These are phyloP conservation scores for Callionymus lyra DNA, from an alignment of 2,113 vertebrate species.

Conservation along the genomic window DNA sequence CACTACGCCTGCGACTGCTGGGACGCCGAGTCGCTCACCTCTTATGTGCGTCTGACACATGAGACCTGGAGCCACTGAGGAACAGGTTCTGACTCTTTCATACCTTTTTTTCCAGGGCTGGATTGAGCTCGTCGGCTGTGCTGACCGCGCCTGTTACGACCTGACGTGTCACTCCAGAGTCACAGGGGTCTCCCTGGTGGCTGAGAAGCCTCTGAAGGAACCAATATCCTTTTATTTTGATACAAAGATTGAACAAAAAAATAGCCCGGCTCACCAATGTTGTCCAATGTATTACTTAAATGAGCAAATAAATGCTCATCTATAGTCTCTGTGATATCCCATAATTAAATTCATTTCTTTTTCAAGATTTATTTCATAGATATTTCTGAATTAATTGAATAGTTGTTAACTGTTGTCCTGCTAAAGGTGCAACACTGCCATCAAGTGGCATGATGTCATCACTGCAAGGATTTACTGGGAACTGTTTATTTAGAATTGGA, in stretches of 20 bases:
- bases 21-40: constrained; percentile 90
- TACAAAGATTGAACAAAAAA: background rate
- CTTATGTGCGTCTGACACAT: constrained; percentile 68
- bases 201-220: constrained; percentile 87
- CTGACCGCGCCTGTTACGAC: constrained; percentile 88
- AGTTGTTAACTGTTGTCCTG: too few species aligned
- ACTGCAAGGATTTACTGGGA: too few species aligned
- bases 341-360: too few species aligned
- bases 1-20: constrained; percentile 95
- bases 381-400: too few species aligned
- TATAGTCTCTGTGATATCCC: too few species aligned
- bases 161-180: constrained; percentile 81
- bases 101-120: constrained; percentile 68
- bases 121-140: constrained; percentile 93
- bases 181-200: constrained; percentile 85
- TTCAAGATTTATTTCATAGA: too few species aligned
- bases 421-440: too few species aligned
- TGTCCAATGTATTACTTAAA: background rate
- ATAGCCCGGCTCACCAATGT: background rate
- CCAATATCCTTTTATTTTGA: constrained; percentile 79
- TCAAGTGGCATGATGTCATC: too few species aligned
- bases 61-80: too few species aligned
- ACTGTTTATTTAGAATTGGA: too few species aligned
- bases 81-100: background rate
- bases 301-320: too few species aligned